A percentile compares a stretch with the other conserved stretches of the same genome.
phyloP scores from a whole-genome alignment of 2,797 vertebrate genomes.

The Hylomyscus alleni region DNA sequence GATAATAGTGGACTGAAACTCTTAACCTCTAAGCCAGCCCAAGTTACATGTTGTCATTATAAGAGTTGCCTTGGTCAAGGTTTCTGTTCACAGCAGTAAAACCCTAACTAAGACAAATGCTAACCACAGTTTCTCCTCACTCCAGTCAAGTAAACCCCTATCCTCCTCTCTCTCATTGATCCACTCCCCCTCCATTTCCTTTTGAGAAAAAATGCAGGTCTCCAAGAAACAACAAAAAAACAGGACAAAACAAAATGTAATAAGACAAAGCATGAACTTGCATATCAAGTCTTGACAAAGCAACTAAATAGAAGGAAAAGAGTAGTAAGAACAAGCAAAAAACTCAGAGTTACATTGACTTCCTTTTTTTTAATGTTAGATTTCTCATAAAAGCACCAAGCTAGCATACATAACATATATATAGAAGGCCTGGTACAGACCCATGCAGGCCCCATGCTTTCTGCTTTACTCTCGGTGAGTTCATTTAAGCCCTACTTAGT shows the following conservation, averaged over 20 bases:
- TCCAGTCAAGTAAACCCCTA: neutral
- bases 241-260: neutral
- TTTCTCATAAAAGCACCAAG: neutral
- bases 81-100: too few species aligned
- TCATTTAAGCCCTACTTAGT: neutral
- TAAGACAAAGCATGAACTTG: neutral
- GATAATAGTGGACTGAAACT: too few species aligned
- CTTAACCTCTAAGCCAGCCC: too few species aligned
- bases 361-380: neutral
- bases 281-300: neutral
- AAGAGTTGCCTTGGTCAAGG: too few species aligned
- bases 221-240: neutral
- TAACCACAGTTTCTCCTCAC: neutral
- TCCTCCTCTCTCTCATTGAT: neutral
- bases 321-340: neutral
- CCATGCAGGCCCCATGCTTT: neutral
- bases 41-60: too few species aligned
- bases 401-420: neutral
- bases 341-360: neutral
- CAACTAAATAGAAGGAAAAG: neutral
- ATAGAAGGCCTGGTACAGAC: neutral
- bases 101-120: neutral
- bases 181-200: neutral
- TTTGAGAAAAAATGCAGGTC: neutral
- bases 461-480: neutral